A percentile compares a stretch with the other conserved stretches of the same genome.
Evolutionary conservation across 2,797 vertebrate species (phyloP).

Genomic region (Myotis myotis): DNA sequence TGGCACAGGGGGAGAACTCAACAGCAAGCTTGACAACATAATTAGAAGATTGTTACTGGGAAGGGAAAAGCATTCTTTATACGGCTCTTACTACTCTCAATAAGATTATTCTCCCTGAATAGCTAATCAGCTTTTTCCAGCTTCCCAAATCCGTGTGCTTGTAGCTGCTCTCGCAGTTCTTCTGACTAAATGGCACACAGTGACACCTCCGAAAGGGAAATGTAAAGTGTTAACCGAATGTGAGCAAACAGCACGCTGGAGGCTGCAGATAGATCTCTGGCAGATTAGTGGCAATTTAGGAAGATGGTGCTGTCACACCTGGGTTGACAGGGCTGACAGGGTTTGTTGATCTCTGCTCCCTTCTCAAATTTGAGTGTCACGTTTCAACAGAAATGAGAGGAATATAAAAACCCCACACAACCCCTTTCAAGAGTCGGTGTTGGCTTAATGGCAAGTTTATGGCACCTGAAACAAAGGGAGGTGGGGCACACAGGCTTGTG

Average conservation of each 20-base stretch:
- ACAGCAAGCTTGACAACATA: constrained; percentile 88
- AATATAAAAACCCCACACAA: neutral
- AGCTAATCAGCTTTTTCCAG: constrained; percentile 87
- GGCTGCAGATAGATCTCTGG: constrained; percentile 83
- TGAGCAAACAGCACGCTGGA: constrained; percentile 86
- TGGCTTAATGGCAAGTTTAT: constrained; percentile 73
- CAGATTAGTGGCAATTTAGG: constrained; percentile 86
- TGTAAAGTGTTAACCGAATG: constrained; percentile 86
- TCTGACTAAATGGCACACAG: constrained; percentile 83
- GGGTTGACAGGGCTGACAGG: constrained; percentile 87
- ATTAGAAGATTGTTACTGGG: constrained; percentile 88
- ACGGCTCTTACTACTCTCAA: constrained; percentile 85
- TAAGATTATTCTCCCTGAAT: constrained; percentile 88
- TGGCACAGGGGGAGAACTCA: constrained; percentile 84
- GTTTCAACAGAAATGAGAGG: constrained; percentile 82
- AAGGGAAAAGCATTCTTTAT: constrained; percentile 86
- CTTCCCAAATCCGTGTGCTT: constrained; percentile 83
- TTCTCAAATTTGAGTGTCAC: constrained; percentile 86
- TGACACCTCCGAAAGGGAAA: constrained; percentile 87
- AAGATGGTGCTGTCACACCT: constrained; percentile 87
- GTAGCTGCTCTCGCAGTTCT: constrained; percentile 82
- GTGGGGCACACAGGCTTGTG: constrained; percentile 57
- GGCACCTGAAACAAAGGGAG: constrained; percentile 73
- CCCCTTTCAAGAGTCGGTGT: constrained; percentile 63
- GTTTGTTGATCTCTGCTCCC: constrained; percentile 86